Base-by-base conservation (phyloP, 2,113 vertebrate species). In the Dasypus novemcinctus region DNA sequence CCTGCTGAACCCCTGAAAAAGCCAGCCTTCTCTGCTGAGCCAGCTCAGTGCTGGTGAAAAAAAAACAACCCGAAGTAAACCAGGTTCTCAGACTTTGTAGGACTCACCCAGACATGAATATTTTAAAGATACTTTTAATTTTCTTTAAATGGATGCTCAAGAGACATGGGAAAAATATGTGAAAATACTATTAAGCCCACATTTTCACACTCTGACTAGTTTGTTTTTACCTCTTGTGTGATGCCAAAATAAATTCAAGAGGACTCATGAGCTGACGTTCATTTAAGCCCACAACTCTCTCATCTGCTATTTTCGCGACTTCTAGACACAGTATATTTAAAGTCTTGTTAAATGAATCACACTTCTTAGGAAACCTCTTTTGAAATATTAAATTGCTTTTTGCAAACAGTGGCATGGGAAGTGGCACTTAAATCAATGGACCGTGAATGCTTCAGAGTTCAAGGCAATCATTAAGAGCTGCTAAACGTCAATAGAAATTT, bases 401-500 rank as follows among this genome's bases (percentile, higher is more conserved):
- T 96, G 90, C 89, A 89, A 96, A 93, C 61, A 87, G 94, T 71
- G 43, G 69, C 43, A 64, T 29, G 43, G 87, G 95, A 96, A 82
- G 68, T 2, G 6, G 54, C 74, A 91, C 68, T 96, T 95, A 83
- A 97, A 78, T 69, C 82, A 96, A 93, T 36, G 80, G 89, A 90
- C 96, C 33, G 0, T 94, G 71, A 97, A 84, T 85, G 83, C 86
- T 86, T 64, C 31, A 80, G 63, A 90, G 84, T 83, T 96, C 95
- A 96, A 92, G 89, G 69, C 95, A 94, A 96, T 91, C 88, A 95
- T 83, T 84, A 92, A 91, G 69, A 78, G 82, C 68, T 89, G 78
- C 88, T 88, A 79, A 96, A 91, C 21, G 91, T 86, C 87, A 84
- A 87, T 1, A 91, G 54, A 82, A 79, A 80, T 80, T 27, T 36